Conservation (phyloP, 2,113 vertebrate genomes). For the Plecturocebus donacophilus region DNA sequence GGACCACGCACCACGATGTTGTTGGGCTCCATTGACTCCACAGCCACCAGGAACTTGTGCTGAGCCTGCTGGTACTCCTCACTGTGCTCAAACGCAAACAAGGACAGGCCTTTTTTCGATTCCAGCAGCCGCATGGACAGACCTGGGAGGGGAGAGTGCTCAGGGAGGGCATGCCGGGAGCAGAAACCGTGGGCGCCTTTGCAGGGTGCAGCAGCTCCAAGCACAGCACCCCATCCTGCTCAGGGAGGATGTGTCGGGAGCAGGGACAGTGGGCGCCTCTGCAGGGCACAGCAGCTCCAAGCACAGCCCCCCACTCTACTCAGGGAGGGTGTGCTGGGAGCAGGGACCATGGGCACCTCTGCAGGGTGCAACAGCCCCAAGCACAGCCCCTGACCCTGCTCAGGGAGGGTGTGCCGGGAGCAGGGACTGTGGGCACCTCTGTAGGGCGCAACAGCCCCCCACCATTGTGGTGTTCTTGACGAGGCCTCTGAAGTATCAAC, state of each 20-base stretch:
- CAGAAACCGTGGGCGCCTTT: neutral
- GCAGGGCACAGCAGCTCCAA: neutral
- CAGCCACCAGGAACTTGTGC: slow-evolving; percentile 95
- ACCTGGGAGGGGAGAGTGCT: slow-evolving; percentile 81
- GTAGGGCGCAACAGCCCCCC: neutral
- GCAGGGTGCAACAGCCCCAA: neutral
- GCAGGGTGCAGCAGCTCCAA: neutral
- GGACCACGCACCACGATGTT: slow-evolving; percentile 93
- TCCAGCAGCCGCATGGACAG: slow-evolving; percentile 94
- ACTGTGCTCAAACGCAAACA: slow-evolving; percentile 94
- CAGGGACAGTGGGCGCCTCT: neutral
- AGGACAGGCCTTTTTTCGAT: slow-evolving; percentile 89
- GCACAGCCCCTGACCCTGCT: neutral
- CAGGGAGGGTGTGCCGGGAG: neutral
- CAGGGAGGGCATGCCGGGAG: neutral
- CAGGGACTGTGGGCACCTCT: neutral
- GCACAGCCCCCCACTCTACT: neutral
- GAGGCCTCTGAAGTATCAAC: neutral
- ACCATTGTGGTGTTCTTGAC: neutral
- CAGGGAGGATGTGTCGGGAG: neutral
- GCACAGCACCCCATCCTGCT: no score
- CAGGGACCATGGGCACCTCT: neutral
- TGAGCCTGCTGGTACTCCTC: slow-evolving; percentile 97
- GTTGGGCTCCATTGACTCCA: slow-evolving; percentile 98
- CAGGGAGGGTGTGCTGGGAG: neutral